Percentiles rank a stretch among this genome's conserved stretches.
These are phyloP conservation scores for Drosophila lacteicornis DNA, from an alignment of 1,140 invertebrate genomes.

Conservation along the genomic window DNA sequence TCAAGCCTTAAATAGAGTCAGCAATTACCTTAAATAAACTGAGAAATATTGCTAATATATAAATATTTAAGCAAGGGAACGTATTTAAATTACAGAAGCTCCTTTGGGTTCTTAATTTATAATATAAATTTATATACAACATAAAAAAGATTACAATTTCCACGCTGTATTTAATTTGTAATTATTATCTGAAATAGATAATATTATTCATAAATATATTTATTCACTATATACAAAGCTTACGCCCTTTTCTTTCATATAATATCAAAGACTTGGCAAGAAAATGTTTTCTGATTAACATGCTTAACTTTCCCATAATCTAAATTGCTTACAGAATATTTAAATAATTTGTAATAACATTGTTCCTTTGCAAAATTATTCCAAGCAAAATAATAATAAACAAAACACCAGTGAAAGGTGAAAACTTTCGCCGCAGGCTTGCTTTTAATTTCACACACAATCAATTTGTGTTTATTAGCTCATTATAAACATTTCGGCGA, in stretches of 20 bases:
- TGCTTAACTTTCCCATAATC: too few species aligned
- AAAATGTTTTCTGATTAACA: too few species aligned
- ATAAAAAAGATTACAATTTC: background rate
- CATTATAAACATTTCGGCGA: conserved; percentile 66
- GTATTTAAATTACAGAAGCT: background rate
- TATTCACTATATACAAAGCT: background rate
- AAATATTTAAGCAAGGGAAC: background rate
- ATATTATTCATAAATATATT: background rate
- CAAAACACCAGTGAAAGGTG: conserved; percentile 13
- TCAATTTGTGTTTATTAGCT: conserved; percentile 72
- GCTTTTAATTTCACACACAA: conserved; percentile 68
- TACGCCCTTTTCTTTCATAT: too few species aligned
- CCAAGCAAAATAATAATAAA: conserved; percentile 15
- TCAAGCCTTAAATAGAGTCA: conserved; percentile 7
- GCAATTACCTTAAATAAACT: conserved; percentile 11
- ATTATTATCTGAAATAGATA: too few species aligned
- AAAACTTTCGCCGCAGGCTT: conserved; percentile 31
- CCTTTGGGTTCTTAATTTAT: too few species aligned
- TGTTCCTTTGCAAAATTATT: background rate
- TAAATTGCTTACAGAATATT: background rate
- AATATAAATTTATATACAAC: too few species aligned
- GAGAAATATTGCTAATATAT: background rate
- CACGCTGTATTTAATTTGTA: background rate
- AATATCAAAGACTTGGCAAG: too few species aligned
- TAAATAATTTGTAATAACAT: background rate